These are phyloP conservation scores for Orussus abietinus DNA, from an alignment of 1,140 invertebrate genomes.

Conservation along the genomic window DNA sequence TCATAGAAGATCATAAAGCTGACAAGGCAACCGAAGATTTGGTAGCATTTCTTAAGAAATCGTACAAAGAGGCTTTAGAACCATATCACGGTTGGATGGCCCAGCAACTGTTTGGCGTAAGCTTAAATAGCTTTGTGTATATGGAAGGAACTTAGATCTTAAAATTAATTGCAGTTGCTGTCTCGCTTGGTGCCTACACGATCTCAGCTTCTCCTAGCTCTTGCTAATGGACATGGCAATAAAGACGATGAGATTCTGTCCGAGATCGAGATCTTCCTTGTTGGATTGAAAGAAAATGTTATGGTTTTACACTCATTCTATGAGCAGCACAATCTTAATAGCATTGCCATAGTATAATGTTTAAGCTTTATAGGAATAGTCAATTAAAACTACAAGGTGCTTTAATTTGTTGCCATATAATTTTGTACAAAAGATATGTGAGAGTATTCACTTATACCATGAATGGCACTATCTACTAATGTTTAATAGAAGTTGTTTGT, in stretches of 20 bases:
- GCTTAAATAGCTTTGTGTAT: too few relatives aligned
- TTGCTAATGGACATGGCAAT: constrained; percentile 33
- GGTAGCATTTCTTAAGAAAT: constrained; percentile 54
- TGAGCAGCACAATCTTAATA: constrained; percentile 30
- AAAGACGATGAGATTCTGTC: constrained; percentile 31
- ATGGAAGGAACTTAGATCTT: too few relatives aligned
- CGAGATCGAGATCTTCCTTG: constrained; percentile 31
- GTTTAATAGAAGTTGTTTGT: too few relatives aligned
- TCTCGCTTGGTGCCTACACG: constrained; percentile 43
- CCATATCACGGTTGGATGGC: constrained; percentile 65
- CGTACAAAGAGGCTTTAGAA: constrained; percentile 63
- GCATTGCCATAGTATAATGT: constrained; percentile 9
- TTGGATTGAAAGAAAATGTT: constrained; percentile 35
- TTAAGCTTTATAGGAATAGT: too few relatives aligned
- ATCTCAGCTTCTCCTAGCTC: constrained; percentile 34
- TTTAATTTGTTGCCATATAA: too few relatives aligned
- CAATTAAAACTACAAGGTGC: too few relatives aligned
- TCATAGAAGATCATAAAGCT: constrained; percentile 53
- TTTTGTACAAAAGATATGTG: too few relatives aligned
- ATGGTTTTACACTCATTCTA: constrained; percentile 33
- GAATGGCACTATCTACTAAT: too few relatives aligned
- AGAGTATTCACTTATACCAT: too few relatives aligned
- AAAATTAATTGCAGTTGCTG: constrained; percentile 32
- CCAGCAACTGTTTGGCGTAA: constrained; percentile 63
- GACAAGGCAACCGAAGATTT: constrained; percentile 54